Conservation (phyloP, 2,888 invertebrate species). For the Eurytoma adleriae region DNA sequence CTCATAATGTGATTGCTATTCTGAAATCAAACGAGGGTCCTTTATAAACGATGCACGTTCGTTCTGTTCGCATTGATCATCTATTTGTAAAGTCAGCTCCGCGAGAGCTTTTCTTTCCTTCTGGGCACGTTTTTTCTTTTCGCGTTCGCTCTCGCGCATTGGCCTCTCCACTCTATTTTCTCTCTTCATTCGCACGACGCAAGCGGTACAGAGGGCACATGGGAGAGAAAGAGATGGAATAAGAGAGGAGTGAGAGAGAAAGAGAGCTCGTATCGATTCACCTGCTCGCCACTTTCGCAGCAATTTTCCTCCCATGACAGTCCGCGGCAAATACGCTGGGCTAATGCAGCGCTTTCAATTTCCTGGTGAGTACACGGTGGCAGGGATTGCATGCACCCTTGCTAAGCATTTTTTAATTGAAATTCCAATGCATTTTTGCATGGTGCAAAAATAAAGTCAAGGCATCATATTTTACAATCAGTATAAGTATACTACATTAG, state of each 20-base stretch:
- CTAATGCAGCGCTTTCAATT: slow-evolving; percentile 36
- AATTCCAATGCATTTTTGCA: background rate
- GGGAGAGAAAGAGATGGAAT: too few species aligned
- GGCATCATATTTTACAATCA: too few species aligned
- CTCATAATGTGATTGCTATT: slow-evolving; percentile 41
- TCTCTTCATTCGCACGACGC: background rate
- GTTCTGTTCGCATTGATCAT: slow-evolving; percentile 26
- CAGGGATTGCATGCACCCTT: background rate
- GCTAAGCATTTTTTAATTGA: slow-evolving; percentile 22
- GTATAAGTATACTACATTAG: too few species aligned
- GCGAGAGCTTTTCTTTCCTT: background rate
- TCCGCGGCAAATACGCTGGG: slow-evolving; percentile 11
- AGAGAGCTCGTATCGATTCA: slow-evolving; percentile 30
- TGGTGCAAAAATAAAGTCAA: too few species aligned
- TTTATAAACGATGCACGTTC: slow-evolving; percentile 48
- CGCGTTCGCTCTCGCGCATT: background rate
- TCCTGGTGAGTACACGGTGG: background rate
- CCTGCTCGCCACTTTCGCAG: slow-evolving; percentile 18
- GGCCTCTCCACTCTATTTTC: slow-evolving; percentile 1
- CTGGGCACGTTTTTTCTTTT: background rate
- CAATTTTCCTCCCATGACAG: slow-evolving; percentile 35
- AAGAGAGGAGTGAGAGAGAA: too few species aligned
- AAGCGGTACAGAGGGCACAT: too few species aligned
- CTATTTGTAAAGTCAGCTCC: slow-evolving; percentile 40
- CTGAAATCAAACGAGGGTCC: slow-evolving; percentile 44